A percentile compares a stretch with the other conserved stretches of the same genome.
Evolutionary conservation across 2,113 vertebrate genomes (phyloP).

Genomic region (Periophthalmodon schlosseri): DNA sequence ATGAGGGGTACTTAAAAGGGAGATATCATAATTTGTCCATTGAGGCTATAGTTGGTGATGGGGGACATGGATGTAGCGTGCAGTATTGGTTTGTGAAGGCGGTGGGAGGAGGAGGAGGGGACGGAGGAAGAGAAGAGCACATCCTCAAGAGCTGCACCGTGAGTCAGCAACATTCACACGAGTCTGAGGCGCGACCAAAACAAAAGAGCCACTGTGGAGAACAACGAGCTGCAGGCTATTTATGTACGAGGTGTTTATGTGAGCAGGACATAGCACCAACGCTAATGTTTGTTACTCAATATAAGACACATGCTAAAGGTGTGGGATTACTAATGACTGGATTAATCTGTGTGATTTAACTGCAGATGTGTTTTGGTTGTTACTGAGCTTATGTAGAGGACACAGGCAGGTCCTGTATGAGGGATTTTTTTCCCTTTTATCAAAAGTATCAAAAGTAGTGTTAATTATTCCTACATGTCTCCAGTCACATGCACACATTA

Average conservation of each 20-base stretch:
- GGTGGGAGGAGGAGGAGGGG: conserved; percentile 40
- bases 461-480: conserved; percentile 15
- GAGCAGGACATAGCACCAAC: background rate
- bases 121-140: conserved; percentile 38
- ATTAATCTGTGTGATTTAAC: background rate
- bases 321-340: background rate
- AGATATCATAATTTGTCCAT: background rate
- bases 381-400: background rate
- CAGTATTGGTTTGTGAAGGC: conserved; percentile 46
- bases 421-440: conserved; percentile 8
- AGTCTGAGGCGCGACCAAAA: conserved; percentile 6
- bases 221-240: conserved; percentile 18
- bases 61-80: conserved; percentile 23
- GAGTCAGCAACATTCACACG: conserved; percentile 59
- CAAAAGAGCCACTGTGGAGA: conserved; percentile 11
- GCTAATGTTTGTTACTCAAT: background rate
- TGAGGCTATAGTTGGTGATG: conserved; percentile 18
- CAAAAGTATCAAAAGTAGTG: conserved; percentile 1
- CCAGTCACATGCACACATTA: conserved; percentile 18
- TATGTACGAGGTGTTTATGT: conserved; percentile 11
- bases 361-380: conserved; percentile 13
- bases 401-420: conserved; percentile 30
- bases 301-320: conserved; percentile 3
- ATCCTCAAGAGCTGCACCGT: conserved; percentile 38
- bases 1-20: conserved; percentile 36